Percentiles rank a stretch among this genome's conserved stretches.
Evolutionary conservation across 1,140 invertebrate species (phyloP).

Genomic region (Atopsyche davidsoni): DNA sequence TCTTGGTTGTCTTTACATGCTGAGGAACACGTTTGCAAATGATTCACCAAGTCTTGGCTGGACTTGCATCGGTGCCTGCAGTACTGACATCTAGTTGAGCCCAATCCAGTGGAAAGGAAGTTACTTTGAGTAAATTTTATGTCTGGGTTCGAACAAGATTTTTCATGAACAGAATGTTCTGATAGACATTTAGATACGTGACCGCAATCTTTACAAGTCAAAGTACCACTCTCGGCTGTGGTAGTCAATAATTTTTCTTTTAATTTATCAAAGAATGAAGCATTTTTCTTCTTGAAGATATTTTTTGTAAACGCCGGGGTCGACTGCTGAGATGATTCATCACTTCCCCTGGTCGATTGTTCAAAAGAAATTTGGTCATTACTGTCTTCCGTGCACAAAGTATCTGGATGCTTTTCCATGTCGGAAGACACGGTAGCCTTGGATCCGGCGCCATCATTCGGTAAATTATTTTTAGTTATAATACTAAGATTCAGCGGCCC

Average conservation of each 20-base stretch:
- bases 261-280: conserved; percentile 75
- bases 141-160: conserved; percentile 50
- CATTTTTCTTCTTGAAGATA: conserved; percentile 60
- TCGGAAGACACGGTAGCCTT: conserved; percentile 6
- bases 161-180: conserved; percentile 68
- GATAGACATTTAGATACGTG: conserved; percentile 80
- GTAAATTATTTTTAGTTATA: not conserved
- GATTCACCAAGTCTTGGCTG: conserved; percentile 65
- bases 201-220: conserved; percentile 67
- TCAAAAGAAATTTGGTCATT: conserved; percentile 18
- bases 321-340: conserved; percentile 38
- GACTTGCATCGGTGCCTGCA: conserved; percentile 80
- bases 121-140: conserved; percentile 35
- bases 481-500: conserved; percentile 20
- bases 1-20: conserved; percentile 30
- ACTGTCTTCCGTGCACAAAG: conserved; percentile 19
- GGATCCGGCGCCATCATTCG: not conserved
- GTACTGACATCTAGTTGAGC: conserved; percentile 76
- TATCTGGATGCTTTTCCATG: conserved; percentile 5
- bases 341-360: conserved; percentile 26
- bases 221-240: conserved; percentile 49
- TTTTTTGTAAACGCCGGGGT: conserved; percentile 35
- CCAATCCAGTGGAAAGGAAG: conserved; percentile 43
- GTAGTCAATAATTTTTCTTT: conserved; percentile 63
- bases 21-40: conserved; percentile 61